These are phyloP conservation scores for Achlya flavicornis DNA, from an alignment of 2,888 invertebrate genomes.

Conservation along the genomic window DNA sequence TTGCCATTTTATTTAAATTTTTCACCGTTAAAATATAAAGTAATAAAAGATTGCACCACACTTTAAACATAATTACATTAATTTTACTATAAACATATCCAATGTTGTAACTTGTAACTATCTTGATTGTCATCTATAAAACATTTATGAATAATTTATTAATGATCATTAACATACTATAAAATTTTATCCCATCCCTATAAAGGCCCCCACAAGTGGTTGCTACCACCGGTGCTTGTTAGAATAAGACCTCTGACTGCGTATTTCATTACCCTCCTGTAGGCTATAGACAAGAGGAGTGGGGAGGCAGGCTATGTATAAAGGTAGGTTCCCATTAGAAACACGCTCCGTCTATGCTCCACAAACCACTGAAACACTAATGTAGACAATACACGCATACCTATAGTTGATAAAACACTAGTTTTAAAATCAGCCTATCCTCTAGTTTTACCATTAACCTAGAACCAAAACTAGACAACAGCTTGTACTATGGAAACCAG, in stretches of 20 bases:
- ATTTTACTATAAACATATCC: constrained; percentile 6
- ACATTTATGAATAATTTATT: constrained; percentile 9
- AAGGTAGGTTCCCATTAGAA: neutral
- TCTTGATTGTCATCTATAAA: constrained; percentile 13
- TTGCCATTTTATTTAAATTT: too few relatives aligned
- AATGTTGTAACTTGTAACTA: neutral
- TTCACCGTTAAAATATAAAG: neutral
- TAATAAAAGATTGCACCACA: neutral
- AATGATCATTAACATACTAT: constrained; percentile 22
- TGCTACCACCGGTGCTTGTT: constrained; percentile 42
- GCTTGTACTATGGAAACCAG: too few relatives aligned
- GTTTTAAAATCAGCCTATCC: too few relatives aligned
- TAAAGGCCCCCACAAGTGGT: constrained; percentile 54
- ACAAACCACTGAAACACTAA: neutral
- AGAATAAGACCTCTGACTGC: constrained; percentile 28
- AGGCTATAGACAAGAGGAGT: constrained; percentile 1
- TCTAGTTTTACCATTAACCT: too few relatives aligned
- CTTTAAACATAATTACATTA: neutral
- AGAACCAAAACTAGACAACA: too few relatives aligned
- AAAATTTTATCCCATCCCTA: constrained; percentile 51
- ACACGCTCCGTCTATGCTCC: neutral
- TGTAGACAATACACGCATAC: too few relatives aligned
- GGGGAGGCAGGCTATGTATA: neutral
- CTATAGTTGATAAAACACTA: too few relatives aligned
- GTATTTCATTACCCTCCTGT: constrained; percentile 37